phyloP scores from a whole-genome alignment of 2,888 invertebrate genomes.

The Notodonta ziczac region DNA sequence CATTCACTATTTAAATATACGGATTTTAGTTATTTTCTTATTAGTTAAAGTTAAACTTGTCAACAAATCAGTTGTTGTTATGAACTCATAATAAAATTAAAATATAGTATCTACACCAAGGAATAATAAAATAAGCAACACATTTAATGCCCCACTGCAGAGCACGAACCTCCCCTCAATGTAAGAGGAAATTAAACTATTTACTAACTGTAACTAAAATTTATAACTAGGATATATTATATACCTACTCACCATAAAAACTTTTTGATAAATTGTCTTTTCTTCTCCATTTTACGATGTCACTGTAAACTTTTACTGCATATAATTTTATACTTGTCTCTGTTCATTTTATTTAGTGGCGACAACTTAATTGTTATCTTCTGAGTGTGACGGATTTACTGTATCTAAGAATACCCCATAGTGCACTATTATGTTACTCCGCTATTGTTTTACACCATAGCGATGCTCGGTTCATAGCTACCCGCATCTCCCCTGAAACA shows the following conservation, averaged over 20 bases:
- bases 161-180: too few relatives aligned
- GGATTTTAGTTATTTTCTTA: too few relatives aligned
- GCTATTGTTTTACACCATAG: constrained; percentile 32
- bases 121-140: too few relatives aligned
- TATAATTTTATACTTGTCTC: constrained; percentile 41
- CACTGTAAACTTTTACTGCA: constrained; percentile 43
- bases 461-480: constrained; percentile 26
- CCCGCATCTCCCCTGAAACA: constrained; percentile 45
- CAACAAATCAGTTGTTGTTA: too few relatives aligned
- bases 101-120: too few relatives aligned
- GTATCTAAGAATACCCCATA: constrained; percentile 14
- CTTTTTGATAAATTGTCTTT: constrained; percentile 46
- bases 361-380: constrained; percentile 27
- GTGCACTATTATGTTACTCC: constrained; percentile 3
- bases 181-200: too few relatives aligned
- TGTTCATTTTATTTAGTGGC: constrained; percentile 55
- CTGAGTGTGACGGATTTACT: constrained; percentile 19
- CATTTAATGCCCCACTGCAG: too few relatives aligned
- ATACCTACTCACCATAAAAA: constrained; percentile 62
- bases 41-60: too few relatives aligned
- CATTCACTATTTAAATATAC: not conserved
- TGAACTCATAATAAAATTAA: too few relatives aligned
- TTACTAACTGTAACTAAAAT: not conserved
- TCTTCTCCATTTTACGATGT: constrained; percentile 65
- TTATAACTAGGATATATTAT: not conserved